Conservation (phyloP, 2,113 vertebrate species). For the Quiscalus mexicanus region DNA sequence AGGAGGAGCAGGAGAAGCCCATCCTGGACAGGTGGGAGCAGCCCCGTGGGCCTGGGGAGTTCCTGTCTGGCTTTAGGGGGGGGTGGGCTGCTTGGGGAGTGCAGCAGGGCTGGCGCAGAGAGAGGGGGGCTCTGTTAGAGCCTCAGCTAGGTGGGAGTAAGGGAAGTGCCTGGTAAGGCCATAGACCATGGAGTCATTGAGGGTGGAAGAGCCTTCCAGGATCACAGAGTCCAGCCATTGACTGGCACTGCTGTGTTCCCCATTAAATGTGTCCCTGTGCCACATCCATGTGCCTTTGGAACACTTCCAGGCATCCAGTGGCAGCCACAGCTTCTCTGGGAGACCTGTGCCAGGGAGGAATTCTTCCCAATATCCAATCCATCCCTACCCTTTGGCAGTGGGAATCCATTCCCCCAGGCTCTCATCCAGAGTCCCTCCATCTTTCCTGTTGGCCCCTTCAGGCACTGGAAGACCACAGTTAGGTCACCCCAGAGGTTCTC, state of each 20-base stretch:
- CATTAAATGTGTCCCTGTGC: rapidly evolving
- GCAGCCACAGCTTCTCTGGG: background rate
- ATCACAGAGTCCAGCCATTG: background rate
- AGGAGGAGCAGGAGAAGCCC: conserved; percentile 90
- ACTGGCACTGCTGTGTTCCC: background rate
- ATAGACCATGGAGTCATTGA: rapidly evolving
- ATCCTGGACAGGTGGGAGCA: conserved; percentile 85
- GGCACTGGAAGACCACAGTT: background rate
- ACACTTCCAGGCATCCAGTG: background rate
- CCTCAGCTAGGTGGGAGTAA: rapidly evolving
- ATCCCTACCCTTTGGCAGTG: background rate
- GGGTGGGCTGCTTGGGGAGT: background rate
- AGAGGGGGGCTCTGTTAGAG: background rate
- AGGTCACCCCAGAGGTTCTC: background rate
- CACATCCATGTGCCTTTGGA: rapidly evolving
- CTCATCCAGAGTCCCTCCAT: background rate
- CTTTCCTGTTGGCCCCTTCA: background rate
- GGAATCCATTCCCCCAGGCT: background rate
- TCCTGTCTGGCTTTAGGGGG: background rate
- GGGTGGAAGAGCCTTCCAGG: background rate
- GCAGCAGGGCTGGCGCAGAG: rapidly evolving
- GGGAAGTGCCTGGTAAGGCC: background rate
- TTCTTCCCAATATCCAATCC: background rate
- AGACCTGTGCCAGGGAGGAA: rapidly evolving
- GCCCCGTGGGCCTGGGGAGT: rapidly evolving